A percentile compares a stretch with the other conserved stretches of the same genome.
These are phyloP conservation scores for Habropoda laboriosa DNA, from an alignment of 1,140 invertebrate genomes.

Conservation along the genomic window DNA sequence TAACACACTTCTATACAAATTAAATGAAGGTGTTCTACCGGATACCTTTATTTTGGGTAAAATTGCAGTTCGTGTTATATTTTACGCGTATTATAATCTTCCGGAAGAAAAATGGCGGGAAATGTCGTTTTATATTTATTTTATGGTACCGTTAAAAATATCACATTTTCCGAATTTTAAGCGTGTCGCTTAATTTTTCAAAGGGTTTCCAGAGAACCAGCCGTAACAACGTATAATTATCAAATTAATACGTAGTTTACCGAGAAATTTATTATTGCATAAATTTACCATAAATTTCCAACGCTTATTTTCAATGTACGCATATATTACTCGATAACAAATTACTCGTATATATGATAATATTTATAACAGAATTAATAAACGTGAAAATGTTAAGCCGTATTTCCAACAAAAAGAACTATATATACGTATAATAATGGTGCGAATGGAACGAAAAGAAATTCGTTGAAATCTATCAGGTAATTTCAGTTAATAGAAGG, in stretches of 20 bases:
- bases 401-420: too few relatives aligned
- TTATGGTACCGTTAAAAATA: background rate
- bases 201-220: background rate
- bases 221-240: background rate
- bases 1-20: background rate
- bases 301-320: background rate
- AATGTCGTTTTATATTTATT: background rate
- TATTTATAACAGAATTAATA: background rate
- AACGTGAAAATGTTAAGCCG: background rate
- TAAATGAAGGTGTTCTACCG: background rate
- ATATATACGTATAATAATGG: background rate
- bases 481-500: background rate
- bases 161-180: background rate
- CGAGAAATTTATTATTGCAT: background rate
- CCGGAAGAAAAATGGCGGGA: background rate
- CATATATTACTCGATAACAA: background rate
- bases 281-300: background rate
- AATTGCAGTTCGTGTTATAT: background rate
- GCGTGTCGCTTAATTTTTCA: background rate
- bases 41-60: background rate
- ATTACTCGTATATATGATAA: background rate
- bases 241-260: background rate
- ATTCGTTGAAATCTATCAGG: too few relatives aligned
- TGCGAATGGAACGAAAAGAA: too few relatives aligned
- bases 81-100: background rate